Evolutionary conservation across 2,797 vertebrate species (phyloP).

Genomic region (Tympanoctomys barrerae): DNA sequence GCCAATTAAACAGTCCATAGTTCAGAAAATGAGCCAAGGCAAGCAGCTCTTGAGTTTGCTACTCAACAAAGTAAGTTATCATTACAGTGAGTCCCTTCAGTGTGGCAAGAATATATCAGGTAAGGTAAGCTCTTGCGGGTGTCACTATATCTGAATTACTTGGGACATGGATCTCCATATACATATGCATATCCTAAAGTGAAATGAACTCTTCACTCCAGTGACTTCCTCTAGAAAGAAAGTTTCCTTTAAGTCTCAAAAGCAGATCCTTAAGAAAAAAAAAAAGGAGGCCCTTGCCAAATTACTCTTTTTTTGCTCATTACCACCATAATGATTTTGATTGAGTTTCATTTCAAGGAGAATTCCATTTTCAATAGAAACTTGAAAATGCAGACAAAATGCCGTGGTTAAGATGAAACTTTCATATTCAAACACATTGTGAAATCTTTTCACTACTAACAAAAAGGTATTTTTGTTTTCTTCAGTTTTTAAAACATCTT

Average conservation of each 20-base stretch:
- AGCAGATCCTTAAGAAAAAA: neutral
- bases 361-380: neutral
- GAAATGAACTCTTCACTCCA: neutral
- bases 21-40: neutral
- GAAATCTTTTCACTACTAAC: neutral
- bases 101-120: neutral
- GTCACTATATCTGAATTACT: neutral
- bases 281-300: neutral
- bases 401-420: neutral
- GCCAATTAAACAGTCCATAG: neutral
- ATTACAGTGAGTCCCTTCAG: neutral
- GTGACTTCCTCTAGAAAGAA: neutral
- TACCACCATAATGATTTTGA: neutral
- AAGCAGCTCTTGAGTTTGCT: neutral
- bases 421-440: neutral
- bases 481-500: slow-evolving; percentile 60
- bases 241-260: neutral
- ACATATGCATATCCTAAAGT: neutral
- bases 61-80: neutral
- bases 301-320: neutral
- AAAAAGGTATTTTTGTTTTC: neutral
- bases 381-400: neutral
- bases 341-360: slow-evolving; percentile 22
- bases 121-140: neutral
- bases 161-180: neutral